Evolutionary conservation across 2,888 invertebrate species (phyloP), one percentile per base, ranked within the genome.

Genomic region (Dascillus cervinus): DNA sequence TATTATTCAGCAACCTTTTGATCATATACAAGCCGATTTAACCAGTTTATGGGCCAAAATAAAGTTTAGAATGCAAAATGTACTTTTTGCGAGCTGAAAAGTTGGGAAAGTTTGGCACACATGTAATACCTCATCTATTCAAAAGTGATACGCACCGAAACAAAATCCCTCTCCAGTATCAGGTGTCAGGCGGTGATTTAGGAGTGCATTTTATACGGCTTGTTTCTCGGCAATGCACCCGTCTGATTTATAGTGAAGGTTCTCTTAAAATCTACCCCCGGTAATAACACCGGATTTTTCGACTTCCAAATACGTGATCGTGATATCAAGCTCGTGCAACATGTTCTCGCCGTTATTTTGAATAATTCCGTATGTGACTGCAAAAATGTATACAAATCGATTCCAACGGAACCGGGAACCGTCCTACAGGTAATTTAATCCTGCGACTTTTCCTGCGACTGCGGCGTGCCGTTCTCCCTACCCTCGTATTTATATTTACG

Each of bases 401-500:
- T n/a, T n/a, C n/a, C n/a, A n/a, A n/a, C n/a, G n/a, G n/a, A n/a
- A n/a, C n/a, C n/a, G n/a, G n/a, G n/a, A n/a, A n/a, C n/a, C n/a
- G n/a, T n/a, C n/a, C n/a, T n/a, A n/a, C n/a, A n/a, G n/a, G n/a
- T n/a, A n/a, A n/a, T n/a, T n/a, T n/a, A n/a, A n/a, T n/a, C n/a
- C n/a, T n/a, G n/a, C n/a, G n/a, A n/a, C n/a, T n/a, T n/a, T n/a
- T n/a, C n/a, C n/a, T n/a, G n/a, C n/a, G n/a, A n/a, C n/a, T 8
- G 17, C 17, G 5, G 17, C 8, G 5, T 17, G 17, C 17, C 5
- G 5, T 17, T 8, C 8, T 8, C 55, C 60, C 60, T 58, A 51
- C 55, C 55, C 47, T 17, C 58, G 56, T 64, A 60, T 62, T 62
- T 62, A 62, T 62, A 55, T 62, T 62, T 62, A 62, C 60, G 53